Conservation (phyloP, 2,888 invertebrate species). For the Brachypalpus laphriformis region DNA sequence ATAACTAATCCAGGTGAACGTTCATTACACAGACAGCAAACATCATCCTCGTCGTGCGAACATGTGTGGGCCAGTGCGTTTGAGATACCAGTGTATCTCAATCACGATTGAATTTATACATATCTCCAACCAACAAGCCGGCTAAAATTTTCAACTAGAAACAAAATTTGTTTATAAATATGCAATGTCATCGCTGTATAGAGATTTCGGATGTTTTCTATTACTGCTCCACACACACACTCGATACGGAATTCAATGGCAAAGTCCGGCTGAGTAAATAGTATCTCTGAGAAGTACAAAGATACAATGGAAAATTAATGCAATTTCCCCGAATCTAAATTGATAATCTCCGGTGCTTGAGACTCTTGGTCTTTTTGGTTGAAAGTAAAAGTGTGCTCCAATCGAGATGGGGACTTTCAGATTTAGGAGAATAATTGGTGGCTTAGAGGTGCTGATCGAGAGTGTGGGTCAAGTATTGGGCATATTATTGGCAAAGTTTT, state of each 20-base stretch:
- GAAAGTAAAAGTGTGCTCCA: slow-evolving; percentile 63
- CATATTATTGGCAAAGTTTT: slow-evolving; percentile 28
- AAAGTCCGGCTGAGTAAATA: slow-evolving; percentile 37
- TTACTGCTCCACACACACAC: background rate
- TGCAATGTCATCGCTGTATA: slow-evolving; percentile 24
- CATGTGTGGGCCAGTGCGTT: slow-evolving; percentile 12
- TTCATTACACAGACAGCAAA: background rate
- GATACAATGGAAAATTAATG: slow-evolving; percentile 27
- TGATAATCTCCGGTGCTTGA: slow-evolving; percentile 37
- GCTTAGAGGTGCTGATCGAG: slow-evolving; percentile 1
- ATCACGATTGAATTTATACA: background rate
- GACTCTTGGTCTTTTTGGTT: slow-evolving; percentile 24
- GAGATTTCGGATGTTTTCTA: slow-evolving; percentile 11
- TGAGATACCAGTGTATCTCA: background rate
- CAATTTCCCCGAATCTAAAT: slow-evolving; percentile 41
- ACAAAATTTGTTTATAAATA: background rate
- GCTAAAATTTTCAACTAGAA: background rate
- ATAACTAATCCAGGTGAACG: slow-evolving; percentile 15
- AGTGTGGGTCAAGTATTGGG: slow-evolving; percentile 38
- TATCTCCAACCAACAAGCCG: background rate
- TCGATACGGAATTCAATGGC: background rate
- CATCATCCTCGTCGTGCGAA: background rate
- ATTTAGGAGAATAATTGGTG: slow-evolving; percentile 21
- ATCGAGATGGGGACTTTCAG: slow-evolving; percentile 29
- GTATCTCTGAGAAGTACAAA: background rate